Base-by-base conservation (phyloP, 2,888 invertebrate species). In the Serrognathus titanus region DNA sequence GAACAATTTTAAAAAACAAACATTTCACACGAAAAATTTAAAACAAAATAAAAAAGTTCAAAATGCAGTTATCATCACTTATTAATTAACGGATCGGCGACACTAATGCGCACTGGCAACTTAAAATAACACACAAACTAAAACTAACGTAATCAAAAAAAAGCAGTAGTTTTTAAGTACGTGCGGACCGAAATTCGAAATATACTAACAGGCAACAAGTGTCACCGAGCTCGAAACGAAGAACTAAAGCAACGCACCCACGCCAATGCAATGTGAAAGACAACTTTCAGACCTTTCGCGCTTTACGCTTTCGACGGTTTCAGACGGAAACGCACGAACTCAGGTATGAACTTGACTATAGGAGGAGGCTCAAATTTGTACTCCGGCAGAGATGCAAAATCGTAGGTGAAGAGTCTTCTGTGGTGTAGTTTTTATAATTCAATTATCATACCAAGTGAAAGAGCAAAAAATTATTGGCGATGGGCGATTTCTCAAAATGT, bases 121-220 rank as follows among this genome's bases (percentile, higher is more conserved):
- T 31, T 31, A 40, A 40, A 11, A 40, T 12, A 40, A 40, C 5
- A 40, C 40, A 40, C 40, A 6, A 40, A 40, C 40, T 12, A 40
- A 40, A 40, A 11, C 40, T 11, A 40, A 40, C 10, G 12, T 40
- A 13, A 11, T 12, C 40, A 12, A 40, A n/a, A n/a, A n/a, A n/a
- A n/a, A 40, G 12, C 12, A 40, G 16, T 2, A 16, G 40, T 40
- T 12, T 40, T 7, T 13, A 43, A 43, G 16, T 16, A 16, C 43
- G 43, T 9, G 11, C 11, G 11, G 40, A 40, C 11, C 40, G 40
- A 40, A 40, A 43, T 16, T 43, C 43, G 13, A 48, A 53, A 39
- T 31, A 3, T 31, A 31, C 24, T 31, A 31, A 31, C 24, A 45
- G 50, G 55, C 55, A 55, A 55, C 55, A 55, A 55, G 55, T 55